A percentile compares a stretch with the other conserved stretches of the same genome.
Conservation (phyloP, 2,888 invertebrate genomes). For the Nebria salina region DNA sequence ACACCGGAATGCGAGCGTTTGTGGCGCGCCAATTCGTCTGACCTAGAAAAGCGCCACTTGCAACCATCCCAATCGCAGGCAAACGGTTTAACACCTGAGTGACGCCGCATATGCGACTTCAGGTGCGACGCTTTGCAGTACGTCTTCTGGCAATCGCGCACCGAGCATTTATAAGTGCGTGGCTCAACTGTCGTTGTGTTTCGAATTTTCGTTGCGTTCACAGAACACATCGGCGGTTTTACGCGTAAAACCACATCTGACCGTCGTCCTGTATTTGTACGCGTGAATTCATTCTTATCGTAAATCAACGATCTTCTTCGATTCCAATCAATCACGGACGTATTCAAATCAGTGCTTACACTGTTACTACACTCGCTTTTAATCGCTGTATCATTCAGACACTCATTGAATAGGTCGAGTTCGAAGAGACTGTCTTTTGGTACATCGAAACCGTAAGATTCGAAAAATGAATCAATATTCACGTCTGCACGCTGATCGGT, state of each 20-base stretch:
- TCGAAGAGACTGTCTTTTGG: slow-evolving; percentile 35
- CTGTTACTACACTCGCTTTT: slow-evolving; percentile 6
- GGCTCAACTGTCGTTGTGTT: slow-evolving; percentile 41
- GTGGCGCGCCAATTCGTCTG: slow-evolving; percentile 93
- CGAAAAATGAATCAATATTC: slow-evolving; percentile 21
- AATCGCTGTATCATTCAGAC: slow-evolving; percentile 24
- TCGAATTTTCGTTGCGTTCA: slow-evolving; percentile 57
- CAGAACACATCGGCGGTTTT: slow-evolving; percentile 36
- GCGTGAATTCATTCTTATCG: slow-evolving; percentile 45
- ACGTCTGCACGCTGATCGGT: background rate
- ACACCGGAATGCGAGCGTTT: slow-evolving; percentile 94
- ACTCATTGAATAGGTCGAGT: slow-evolving; percentile 32
- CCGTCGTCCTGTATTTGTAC: slow-evolving; percentile 41
- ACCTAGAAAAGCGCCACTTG: slow-evolving; percentile 92
- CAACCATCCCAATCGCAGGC: slow-evolving; percentile 74
- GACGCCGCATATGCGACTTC: slow-evolving; percentile 86
- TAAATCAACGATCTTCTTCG: slow-evolving; percentile 59
- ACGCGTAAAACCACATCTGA: slow-evolving; percentile 12
- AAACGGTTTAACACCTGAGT: slow-evolving; percentile 75
- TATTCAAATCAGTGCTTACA: slow-evolving; percentile 2
- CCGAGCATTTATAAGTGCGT: slow-evolving; percentile 65
- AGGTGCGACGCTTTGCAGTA: slow-evolving; percentile 92
- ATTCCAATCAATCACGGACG: slow-evolving; percentile 37
- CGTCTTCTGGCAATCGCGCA: slow-evolving; percentile 77
- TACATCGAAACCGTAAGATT: slow-evolving; percentile 20